These are phyloP conservation scores for Eledona agricola DNA, from an alignment of 2,888 invertebrate genomes.

Conservation along the genomic window DNA sequence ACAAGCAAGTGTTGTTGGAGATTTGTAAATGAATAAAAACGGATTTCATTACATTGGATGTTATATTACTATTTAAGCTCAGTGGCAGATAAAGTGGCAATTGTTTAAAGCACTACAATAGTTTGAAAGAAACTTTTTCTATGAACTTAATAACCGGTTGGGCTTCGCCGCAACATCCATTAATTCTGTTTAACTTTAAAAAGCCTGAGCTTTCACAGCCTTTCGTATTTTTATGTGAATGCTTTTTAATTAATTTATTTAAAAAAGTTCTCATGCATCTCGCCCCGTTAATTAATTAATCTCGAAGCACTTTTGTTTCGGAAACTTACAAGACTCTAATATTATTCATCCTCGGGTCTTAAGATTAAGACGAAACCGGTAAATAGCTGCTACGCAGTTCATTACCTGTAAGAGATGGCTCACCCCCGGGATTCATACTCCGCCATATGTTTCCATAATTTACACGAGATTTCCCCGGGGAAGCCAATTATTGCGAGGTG, in stretches of 20 bases:
- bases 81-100: no score
- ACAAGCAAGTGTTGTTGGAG: no score
- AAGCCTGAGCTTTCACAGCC: conserved; percentile 26
- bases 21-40: no score
- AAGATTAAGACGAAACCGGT: conserved; percentile 25
- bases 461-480: conserved; percentile 34
- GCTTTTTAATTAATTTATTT: conserved; percentile 27
- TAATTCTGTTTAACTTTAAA: conserved; percentile 26
- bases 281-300: conserved; percentile 12
- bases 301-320: conserved; percentile 7
- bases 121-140: no score
- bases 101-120: no score
- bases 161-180: no score
- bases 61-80: no score
- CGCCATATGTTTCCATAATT: conserved; percentile 37
- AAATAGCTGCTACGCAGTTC: conserved; percentile 30
- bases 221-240: conserved; percentile 23
- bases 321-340: conserved; percentile 11
- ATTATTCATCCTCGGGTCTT: conserved; percentile 22
- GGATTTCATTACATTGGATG: no score
- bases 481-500: conserved; percentile 34
- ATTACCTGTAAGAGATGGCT: conserved; percentile 34
- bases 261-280: conserved; percentile 12
- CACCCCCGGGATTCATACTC: conserved; percentile 27
- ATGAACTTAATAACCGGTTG: no score